Conservation (phyloP, 2,797 vertebrate genomes). For the Ammospiza maritima region DNA sequence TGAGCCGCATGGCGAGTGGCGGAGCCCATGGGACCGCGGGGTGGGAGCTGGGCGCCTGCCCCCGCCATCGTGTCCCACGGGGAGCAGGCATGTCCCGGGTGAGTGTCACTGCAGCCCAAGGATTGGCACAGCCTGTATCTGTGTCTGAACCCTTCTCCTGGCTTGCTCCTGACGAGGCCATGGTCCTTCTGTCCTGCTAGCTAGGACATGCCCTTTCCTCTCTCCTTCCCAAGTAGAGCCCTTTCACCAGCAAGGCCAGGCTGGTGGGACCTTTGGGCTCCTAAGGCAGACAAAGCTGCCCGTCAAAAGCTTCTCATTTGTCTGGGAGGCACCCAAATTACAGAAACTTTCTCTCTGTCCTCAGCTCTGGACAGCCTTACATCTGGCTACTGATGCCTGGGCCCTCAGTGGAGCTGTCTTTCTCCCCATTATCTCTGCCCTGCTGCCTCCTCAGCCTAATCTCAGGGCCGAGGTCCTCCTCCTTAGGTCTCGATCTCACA, state of each 20-base stretch:
- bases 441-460: not conserved
- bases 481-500: not conserved
- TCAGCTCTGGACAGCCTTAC: not conserved
- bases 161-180: rapidly evolving
- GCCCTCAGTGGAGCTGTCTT: not conserved
- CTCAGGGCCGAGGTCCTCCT: not conserved
- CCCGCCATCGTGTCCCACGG: not conserved
- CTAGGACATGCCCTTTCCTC: not conserved
- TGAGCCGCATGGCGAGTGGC: not conserved
- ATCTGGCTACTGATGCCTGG: not conserved
- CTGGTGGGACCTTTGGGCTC: not conserved
- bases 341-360: not conserved
- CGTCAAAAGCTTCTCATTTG: not conserved
- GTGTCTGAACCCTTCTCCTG: not conserved
- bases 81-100: not conserved
- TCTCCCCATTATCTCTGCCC: not conserved
- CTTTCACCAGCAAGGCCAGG: not conserved
- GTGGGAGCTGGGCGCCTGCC: not conserved
- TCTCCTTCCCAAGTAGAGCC: not conserved
- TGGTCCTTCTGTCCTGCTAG: not conserved
- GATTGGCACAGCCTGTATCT: not conserved
- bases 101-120: not conserved
- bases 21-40: not conserved
- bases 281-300: not conserved
- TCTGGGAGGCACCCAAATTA: not conserved